These are phyloP conservation scores for Loriculus beryllinus DNA, from an alignment of 2,797 vertebrate species.

Conservation along the genomic window DNA sequence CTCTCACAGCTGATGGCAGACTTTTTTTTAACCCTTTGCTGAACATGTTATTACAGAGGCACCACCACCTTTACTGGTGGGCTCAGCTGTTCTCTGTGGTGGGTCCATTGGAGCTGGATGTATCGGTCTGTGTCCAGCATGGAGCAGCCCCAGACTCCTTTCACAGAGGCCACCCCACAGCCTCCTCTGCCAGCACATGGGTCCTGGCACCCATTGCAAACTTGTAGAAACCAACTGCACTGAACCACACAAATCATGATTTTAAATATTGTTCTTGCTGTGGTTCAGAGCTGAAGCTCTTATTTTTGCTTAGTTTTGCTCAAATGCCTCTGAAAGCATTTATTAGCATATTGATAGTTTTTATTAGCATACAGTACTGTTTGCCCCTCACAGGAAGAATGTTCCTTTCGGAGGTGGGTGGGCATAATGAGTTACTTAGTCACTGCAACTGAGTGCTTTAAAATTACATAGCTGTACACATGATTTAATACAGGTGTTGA, in stretches of 20 bases:
- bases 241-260: background rate
- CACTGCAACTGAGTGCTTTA: background rate
- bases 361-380: background rate
- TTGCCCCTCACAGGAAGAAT: background rate
- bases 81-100: background rate
- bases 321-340: background rate
- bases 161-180: background rate
- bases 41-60: background rate
- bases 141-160: rapidly evolving
- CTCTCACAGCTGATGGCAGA: background rate
- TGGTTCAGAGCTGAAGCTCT: background rate
- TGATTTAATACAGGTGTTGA: background rate
- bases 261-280: background rate
- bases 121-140: rapidly evolving
- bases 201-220: rapidly evolving
- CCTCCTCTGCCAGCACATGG: too few species aligned
- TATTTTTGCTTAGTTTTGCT: background rate
- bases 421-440: background rate
- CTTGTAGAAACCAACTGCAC: background rate
- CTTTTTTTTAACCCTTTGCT: background rate
- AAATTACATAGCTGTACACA: background rate
- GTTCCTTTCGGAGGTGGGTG: background rate
- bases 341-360: background rate
- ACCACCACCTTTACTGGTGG: too few species aligned
- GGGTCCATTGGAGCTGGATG: rapidly evolving